Base-by-base conservation (phyloP, 2,797 vertebrate genomes). In the Vespertilio murinus region DNA sequence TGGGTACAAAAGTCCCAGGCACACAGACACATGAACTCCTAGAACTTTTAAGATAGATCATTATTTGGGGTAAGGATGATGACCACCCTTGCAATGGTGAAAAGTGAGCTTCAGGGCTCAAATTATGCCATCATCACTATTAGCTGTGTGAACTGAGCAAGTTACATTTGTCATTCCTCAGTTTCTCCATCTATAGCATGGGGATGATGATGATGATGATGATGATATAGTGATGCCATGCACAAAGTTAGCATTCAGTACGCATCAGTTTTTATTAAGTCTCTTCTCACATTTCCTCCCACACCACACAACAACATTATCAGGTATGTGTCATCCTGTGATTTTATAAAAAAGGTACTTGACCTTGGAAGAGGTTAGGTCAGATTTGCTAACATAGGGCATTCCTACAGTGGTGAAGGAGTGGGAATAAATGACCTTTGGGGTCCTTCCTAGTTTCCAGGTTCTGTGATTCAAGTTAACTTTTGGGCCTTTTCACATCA, bases 401-500 rank as follows among this genome's bases (percentile, higher is more conserved):
- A 47, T 28, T 80, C 35, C 52, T 80, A 23, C 8, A 20, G 10
- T 56, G 2, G 23, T 30, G 65, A 77, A 7, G 38, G 45, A 35
- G 22, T 80, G 30, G 87, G 40, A 90, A 69, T 83, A 59, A 88
- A 59, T 77, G 73, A 71, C 16, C 33, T 77, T 33, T 33, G 80
- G 54, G 54, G 33, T 88, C 42, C 78, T 90, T 89, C 42, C 33
- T 45, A 85, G 54, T 30, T 80, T 35, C 23, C 70, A 45, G 56
- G 16, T 80, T 85, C 82, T 90, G 33, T 61, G 42, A 93, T 85
- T 94, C 33, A 45, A 74, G 61, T 54, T 23, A 74, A 70, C 33
- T 88, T 73, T 38, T 64, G 64, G 92, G 69, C 18, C 61, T 42
- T 96, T 95, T 89, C 75, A 40, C 71, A 81, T 93, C 64, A 49